Evolutionary conservation across 2,888 invertebrate genomes (phyloP), one percentile per base, ranked within the genome.

Genomic region (Aporophyla nigra): DNA sequence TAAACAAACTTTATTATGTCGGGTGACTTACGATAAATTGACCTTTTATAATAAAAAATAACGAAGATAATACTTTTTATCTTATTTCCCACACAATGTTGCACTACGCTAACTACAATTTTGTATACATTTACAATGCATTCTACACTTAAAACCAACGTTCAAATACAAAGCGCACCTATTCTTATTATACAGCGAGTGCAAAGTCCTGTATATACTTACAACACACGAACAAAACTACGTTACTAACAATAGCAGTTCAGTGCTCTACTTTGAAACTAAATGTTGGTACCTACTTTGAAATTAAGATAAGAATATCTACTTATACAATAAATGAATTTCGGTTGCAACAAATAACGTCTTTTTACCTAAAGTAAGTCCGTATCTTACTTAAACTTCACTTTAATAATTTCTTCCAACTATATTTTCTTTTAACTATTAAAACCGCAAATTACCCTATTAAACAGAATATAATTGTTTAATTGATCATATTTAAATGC

Each of bases 231-330:
- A 54, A 6, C 2, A 3, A 33, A 53, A 61, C 21, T 33, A n/a
- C n/a, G 9, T 53, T n/a, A 67, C 33, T 53, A 33, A 16, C 27
- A 33, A 33, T 24, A 53, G 21, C 14, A 65, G 46, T 49, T 40
- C 53, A n/a, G 21, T 72, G 53, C n/a, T 49, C 72, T 54, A 59
- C n/a, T 78, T 78, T 19, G 6, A n/a, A 63, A 71, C 4, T 62
- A 51, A 63, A 65, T 53, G 40, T 72, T 59, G 7, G n/a, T 27
- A 51, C 10, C n/a, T 72, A 46, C 10, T 46, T 72, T 27, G 40
- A 78, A 46, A 27, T n/a, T 27, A n/a, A 27, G 53, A 24, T 53
- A 70, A 43, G 16, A 70, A 70, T 54, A n/a, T 5, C 7, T 43
- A 71, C 2, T 1, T 56, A 6, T 0, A 12, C 7, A 27, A 14